Percentiles rank a stretch among this genome's conserved stretches.
Evolutionary conservation across 2,888 invertebrate genomes (phyloP).

Genomic region (Zeuzera pyrina): DNA sequence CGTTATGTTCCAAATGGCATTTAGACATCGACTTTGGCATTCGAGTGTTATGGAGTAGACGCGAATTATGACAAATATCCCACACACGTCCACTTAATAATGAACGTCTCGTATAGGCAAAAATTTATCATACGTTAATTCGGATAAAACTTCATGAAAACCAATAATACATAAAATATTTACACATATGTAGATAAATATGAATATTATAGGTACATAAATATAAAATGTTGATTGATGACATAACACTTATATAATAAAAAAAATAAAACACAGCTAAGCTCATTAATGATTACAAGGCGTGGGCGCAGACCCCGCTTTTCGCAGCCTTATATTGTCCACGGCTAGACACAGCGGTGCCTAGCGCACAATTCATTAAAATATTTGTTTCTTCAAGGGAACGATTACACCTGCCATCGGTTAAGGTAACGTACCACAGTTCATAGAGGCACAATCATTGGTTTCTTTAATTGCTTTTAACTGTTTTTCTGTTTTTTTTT

Average conservation of each 20-base stretch:
- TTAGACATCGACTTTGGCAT: slow-evolving; percentile 69
- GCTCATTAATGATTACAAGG: slow-evolving; percentile 71
- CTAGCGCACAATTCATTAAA: slow-evolving; percentile 41
- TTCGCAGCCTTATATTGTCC: no score
- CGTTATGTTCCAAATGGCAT: slow-evolving; percentile 47
- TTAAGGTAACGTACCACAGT: slow-evolving; percentile 73
- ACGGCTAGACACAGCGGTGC: neutral
- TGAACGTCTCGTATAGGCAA: no score
- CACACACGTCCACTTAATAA: no score
- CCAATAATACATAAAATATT: slow-evolving; percentile 40
- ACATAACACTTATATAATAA: slow-evolving; percentile 71
- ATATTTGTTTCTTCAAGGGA: slow-evolving; percentile 46
- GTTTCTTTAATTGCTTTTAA: slow-evolving; percentile 68
- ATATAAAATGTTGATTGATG: slow-evolving; percentile 70
- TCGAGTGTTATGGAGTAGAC: slow-evolving; percentile 43
- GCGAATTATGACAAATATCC: no score
- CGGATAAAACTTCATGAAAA: slow-evolving; percentile 66
- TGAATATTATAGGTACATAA: slow-evolving; percentile 36
- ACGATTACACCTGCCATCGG: slow-evolving; percentile 65
- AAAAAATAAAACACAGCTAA: slow-evolving; percentile 72
- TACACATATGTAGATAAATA: slow-evolving; percentile 37
- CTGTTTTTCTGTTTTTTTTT: slow-evolving; percentile 35
- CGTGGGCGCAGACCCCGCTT: no score
- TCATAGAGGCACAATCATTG: slow-evolving; percentile 74
- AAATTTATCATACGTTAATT: slow-evolving; percentile 45